Evolutionary conservation across 2,797 vertebrate genomes (phyloP), one percentile per base, ranked within the genome.

Genomic region (Siniperca undulata): DNA sequence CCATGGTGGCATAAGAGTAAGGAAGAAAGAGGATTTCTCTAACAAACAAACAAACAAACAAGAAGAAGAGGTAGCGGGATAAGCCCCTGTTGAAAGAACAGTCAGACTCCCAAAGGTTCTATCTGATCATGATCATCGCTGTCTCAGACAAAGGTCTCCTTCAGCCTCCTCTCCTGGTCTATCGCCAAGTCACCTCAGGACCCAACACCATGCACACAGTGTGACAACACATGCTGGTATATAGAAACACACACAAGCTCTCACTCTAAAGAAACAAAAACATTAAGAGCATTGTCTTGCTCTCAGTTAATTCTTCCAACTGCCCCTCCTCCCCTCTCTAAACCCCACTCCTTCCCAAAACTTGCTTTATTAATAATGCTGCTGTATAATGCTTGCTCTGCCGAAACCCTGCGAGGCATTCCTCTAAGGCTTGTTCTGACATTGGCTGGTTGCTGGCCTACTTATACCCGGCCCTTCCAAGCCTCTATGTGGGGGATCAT

Each of bases 101-200:
- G 24, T n/a, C 55, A 9, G 81, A 70, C 44, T 80, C 74, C 86
- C 84, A 68, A 46, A 88, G 89, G 87, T 88, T 76, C 59, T 58
- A 59, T 82, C 81, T 90, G 81, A 81, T 93, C 68, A 38, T 8
- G 50, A 87, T 75, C 79, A 55, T 64, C 60, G 10, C 44, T 0
- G 56, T 48, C 56, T 70, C 64, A 77, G 56, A 95, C 92, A 95
- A 94, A 94, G 88, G 34, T 53, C 80, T 80, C 74, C 46, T 95
- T 94, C 82, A 93, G 83, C 62, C 80, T 67, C 69, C 60, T 70
- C 34, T 50, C 64, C 24, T 76, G 67, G 80, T 77, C 34, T 69
- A 24, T 38, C 11, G 64, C 71, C 53, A 81, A 81, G 67, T 78
- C 86, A 86, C 91, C 87, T 88, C 91, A 72, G 85, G 90, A 77